These are phyloP conservation scores for Acrocephalus arundinaceus DNA, from an alignment of 2,113 vertebrate genomes.

Conservation along the genomic window DNA sequence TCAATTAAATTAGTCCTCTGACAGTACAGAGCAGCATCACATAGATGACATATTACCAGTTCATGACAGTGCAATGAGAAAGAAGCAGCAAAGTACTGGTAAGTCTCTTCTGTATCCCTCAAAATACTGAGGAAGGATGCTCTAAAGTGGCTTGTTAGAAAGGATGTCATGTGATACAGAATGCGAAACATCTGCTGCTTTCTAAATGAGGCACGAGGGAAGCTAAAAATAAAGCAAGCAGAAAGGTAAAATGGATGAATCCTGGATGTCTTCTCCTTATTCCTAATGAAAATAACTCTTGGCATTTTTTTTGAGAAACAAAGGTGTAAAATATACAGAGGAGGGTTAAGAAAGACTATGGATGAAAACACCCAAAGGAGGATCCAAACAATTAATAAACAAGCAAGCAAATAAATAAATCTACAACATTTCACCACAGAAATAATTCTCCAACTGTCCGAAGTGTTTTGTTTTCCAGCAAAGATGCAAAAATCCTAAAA, in stretches of 20 bases:
- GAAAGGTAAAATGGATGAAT: background rate
- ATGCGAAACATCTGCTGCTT: background rate
- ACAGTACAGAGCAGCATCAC: background rate
- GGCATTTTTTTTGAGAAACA: background rate
- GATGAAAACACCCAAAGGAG: background rate
- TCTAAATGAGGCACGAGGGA: background rate
- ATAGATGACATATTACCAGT: background rate
- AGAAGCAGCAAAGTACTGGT: background rate
- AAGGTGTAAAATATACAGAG: background rate
- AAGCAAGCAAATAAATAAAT: background rate
- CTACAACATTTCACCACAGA: background rate
- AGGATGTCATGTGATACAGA: background rate
- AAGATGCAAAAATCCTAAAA: background rate
- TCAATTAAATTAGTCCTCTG: conserved; percentile 44
- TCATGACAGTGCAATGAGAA: background rate
- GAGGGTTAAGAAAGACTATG: background rate
- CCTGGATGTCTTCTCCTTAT: background rate
- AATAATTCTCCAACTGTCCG: background rate
- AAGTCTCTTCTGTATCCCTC: background rate
- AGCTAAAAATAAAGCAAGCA: background rate
- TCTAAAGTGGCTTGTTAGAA: background rate
- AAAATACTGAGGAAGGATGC: background rate
- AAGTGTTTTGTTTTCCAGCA: background rate
- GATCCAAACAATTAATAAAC: background rate
- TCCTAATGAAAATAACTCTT: background rate